phyloP scores from a whole-genome alignment of 2,797 vertebrate species.

The Enteromius argenteus region DNA sequence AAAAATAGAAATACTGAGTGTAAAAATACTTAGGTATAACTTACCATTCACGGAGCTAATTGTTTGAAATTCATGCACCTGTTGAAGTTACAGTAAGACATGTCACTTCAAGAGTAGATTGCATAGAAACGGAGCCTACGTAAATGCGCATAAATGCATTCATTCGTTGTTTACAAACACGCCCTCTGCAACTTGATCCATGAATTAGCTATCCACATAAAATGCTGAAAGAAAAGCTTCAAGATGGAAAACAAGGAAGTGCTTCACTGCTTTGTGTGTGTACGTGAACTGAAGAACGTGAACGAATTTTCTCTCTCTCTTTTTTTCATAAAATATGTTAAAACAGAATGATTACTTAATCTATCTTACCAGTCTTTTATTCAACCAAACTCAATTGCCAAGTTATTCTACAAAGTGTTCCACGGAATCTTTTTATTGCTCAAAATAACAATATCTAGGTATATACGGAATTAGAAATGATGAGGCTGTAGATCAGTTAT shows the following conservation, averaged over 20 bases:
- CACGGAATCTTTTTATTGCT: not conserved
- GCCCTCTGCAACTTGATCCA: slow-evolving; percentile 10
- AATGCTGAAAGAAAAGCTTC: not conserved
- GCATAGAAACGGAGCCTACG: not conserved
- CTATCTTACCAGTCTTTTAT: not conserved
- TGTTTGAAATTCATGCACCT: not conserved
- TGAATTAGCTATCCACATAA: not conserved
- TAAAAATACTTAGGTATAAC: not conserved
- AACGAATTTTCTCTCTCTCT: too few relatives aligned
- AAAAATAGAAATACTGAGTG: not conserved
- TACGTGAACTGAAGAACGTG: not conserved
- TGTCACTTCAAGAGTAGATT: slow-evolving; percentile 1
- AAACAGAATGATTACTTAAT: not conserved
- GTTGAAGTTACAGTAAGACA: not conserved
- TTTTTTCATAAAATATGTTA: not conserved
- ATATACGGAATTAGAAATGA: not conserved
- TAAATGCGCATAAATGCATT: not conserved
- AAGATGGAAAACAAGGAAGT: not conserved
- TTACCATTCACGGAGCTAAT: not conserved
- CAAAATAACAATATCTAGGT: not conserved
- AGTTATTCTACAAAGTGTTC: not conserved
- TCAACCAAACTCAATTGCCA: not conserved
- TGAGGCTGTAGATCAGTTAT: not conserved
- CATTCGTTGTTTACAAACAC: slow-evolving; percentile 24
- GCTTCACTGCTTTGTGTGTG: not conserved